Evolutionary conservation across 2,888 invertebrate genomes (phyloP).

Genomic region (Pilophorus perplexus): DNA sequence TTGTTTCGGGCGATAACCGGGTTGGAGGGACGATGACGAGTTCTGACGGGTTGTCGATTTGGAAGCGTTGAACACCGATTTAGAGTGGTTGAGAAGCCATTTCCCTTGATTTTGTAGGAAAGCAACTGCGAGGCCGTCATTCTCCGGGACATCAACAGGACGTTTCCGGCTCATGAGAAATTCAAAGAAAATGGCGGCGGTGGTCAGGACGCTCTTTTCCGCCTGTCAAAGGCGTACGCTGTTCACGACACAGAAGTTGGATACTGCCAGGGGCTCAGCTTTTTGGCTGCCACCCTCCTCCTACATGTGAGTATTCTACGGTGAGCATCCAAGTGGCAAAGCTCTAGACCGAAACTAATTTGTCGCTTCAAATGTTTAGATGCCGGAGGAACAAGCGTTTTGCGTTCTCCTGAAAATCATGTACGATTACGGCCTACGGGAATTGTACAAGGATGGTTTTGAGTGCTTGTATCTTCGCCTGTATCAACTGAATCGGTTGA

Average conservation of each 20-base stretch:
- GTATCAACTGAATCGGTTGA: slow-evolving; percentile 89
- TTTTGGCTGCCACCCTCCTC: slow-evolving; percentile 91
- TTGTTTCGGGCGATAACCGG: too few species aligned
- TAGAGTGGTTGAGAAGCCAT: too few species aligned
- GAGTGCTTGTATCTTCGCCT: slow-evolving; percentile 91
- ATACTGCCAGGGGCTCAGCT: slow-evolving; percentile 98
- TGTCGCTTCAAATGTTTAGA: slow-evolving; percentile 61
- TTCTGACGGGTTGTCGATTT: too few species aligned
- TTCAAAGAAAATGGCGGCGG: slow-evolving; percentile 96
- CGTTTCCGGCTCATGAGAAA: slow-evolving; percentile 97
- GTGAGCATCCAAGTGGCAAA: neutral
- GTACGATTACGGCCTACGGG: slow-evolving; percentile 92
- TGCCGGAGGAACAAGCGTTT: slow-evolving; percentile 99
- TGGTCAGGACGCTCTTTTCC: slow-evolving; percentile 93
- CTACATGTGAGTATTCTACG: slow-evolving; percentile 73
- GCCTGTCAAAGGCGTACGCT: slow-evolving; percentile 95
- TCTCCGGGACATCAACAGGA: slow-evolving; percentile 92
- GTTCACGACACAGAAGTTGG: slow-evolving; percentile 96
- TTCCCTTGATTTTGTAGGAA: slow-evolving; percentile 61
- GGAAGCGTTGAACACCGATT: too few species aligned
- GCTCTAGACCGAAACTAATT: slow-evolving; percentile 35
- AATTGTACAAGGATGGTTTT: slow-evolving; percentile 95
- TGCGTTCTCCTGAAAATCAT: slow-evolving; percentile 93
- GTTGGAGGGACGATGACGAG: too few species aligned
- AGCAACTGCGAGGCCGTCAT: slow-evolving; percentile 94